phyloP scores from a whole-genome alignment of 2,113 vertebrate species.

The Clinocottus analis region DNA sequence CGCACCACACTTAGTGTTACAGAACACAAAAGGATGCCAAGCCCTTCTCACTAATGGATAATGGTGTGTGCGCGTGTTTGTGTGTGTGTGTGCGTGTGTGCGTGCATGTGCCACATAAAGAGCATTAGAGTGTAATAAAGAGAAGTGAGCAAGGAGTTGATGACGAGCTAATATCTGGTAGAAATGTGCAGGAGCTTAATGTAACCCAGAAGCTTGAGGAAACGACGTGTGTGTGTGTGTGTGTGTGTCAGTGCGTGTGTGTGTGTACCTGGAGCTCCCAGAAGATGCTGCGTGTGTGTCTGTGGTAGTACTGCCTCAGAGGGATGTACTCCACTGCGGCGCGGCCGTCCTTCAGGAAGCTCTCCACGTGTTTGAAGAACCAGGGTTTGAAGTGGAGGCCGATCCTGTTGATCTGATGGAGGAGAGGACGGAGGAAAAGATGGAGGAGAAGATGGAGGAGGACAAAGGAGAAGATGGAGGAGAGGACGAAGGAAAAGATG shows the following conservation, averaged over 20 bases:
- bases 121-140: conserved; percentile 50
- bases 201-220: conserved; percentile 18
- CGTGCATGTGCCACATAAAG: conserved; percentile 20
- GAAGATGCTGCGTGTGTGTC: conserved; percentile 98
- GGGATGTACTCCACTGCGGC: conserved; percentile 92
- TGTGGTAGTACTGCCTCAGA: conserved; percentile 95
- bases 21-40: conserved; percentile 55
- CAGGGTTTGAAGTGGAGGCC: conserved; percentile 96
- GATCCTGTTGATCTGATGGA: conserved; percentile 90
- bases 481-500: not conserved
- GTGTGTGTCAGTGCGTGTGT: not conserved
- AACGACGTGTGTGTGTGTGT: not conserved
- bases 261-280: conserved; percentile 94
- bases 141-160: conserved; percentile 35
- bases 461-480: too few species aligned
- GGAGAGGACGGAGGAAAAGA: conserved; percentile 10
- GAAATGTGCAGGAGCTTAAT: conserved; percentile 17
- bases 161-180: conserved; percentile 33
- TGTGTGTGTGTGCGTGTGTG: conserved; percentile 12
- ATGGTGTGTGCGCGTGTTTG: conserved; percentile 60
- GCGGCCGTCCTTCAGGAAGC: conserved; percentile 84
- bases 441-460: conserved; percentile 1
- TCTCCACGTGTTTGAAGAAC: conserved; percentile 97
- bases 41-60: conserved; percentile 74
- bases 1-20: conserved; percentile 61